Evolutionary conservation across 2,797 vertebrate species (phyloP), one percentile per base, ranked within the genome.

Genomic region (Vultur gryphus): DNA sequence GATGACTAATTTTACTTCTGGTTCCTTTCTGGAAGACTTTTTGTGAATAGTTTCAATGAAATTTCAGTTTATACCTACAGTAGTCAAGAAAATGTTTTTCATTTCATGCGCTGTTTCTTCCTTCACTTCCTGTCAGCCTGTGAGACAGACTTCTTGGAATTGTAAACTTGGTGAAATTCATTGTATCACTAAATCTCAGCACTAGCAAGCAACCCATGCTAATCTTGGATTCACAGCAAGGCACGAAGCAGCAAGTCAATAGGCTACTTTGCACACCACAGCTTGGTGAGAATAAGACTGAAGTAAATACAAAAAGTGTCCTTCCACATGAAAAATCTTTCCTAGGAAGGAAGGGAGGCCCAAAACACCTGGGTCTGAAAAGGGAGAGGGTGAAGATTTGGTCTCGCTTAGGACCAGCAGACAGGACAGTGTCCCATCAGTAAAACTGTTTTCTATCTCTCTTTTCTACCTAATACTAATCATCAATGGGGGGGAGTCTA

Each of bases 1-100:
- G 16, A 61, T 90, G 90, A 87, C 48, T 95, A 84, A 94, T 94
- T 95, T 88, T 80, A 69, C 37, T 92, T 90, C 71, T 69, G 59
- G 4, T 90, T 90, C 61, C 29, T 71, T 92, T 85, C 76, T 51
- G 67, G 46, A 46, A 71, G 48, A 46, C 21, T 88, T 91, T 70
- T 76, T 79, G 28, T 82, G 55, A 71, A 13, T 66, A 57, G 16
- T 73, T 84, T 84, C 41, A 48, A 59, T 70, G 44, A 93, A 84
- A 84, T 77, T 28, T 79, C 65, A 71, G 51, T 92, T 92, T 76
- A 70, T 67, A 64, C 44, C 21, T 37, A 70, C 6, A 1, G 21
- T 19, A 46, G 29, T 93, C 55, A 89, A 67, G 25, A 66, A 24
- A 89, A 88, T 26, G 21, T 62, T 84, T 91, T 87, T 84, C 11